These are phyloP conservation scores for Micrastur ruficollis DNA, from an alignment of 2,797 vertebrate species.

Conservation along the genomic window DNA sequence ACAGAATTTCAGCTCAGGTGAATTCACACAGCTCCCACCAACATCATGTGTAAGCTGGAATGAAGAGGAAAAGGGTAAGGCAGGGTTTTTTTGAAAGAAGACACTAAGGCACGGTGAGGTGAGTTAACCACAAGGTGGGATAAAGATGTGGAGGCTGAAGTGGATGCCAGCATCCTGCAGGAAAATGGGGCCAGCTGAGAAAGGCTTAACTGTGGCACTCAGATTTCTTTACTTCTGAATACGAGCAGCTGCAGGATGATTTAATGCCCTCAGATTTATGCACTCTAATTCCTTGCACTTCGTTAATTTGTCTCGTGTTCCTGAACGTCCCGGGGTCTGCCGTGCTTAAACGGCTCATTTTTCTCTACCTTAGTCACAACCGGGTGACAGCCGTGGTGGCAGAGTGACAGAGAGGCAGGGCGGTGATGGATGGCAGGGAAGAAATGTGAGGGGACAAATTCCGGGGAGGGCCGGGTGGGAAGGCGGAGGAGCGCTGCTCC, in stretches of 20 bases:
- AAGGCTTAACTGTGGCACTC: not conserved
- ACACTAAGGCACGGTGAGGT: not conserved
- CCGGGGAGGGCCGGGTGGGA: not conserved
- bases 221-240: not conserved
- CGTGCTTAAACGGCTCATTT: not conserved
- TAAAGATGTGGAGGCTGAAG: not conserved
- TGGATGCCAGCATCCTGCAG: not conserved
- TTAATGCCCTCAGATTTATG: constrained; percentile 16
- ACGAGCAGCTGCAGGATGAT: not conserved
- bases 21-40: not conserved
- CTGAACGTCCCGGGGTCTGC: not conserved
- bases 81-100: not conserved
- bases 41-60: fast-evolving
- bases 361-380: not conserved
- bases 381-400: not conserved
- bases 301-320: not conserved
- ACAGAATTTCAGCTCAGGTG: not conserved
- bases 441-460: not conserved
- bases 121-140: not conserved
- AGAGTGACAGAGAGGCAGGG: not conserved
- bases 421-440: not conserved
- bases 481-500: not conserved
- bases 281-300: constrained; percentile 15
- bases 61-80: not conserved
- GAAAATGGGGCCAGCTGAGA: not conserved